Percentiles rank a stretch among this genome's conserved stretches.
Evolutionary conservation across 2,888 invertebrate genomes (phyloP).

Genomic region (Chloroclysta siterata): DNA sequence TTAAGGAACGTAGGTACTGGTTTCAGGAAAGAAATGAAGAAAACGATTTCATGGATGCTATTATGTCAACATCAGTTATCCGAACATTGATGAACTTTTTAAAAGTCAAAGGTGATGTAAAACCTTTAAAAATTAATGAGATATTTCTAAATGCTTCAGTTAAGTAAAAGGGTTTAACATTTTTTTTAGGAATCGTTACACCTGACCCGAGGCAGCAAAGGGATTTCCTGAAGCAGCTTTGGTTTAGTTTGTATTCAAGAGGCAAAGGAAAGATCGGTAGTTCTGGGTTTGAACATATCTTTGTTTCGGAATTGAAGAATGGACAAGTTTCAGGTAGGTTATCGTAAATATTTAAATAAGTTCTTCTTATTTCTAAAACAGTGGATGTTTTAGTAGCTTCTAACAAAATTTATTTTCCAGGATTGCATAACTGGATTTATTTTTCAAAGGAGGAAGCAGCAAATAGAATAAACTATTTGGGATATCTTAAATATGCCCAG

Average conservation of each 20-base stretch:
- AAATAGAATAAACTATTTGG: conserved; percentile 90
- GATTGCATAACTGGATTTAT: conserved; percentile 96
- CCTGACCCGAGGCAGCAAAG: conserved; percentile 89
- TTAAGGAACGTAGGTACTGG: too few species aligned
- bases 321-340: conserved; percentile 86
- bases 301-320: conserved; percentile 93
- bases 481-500: conserved; percentile 89
- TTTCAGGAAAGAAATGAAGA: conserved; percentile 90
- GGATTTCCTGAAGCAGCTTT: conserved; percentile 89
- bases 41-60: conserved; percentile 90
- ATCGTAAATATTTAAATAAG: not conserved
- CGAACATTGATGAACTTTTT: conserved; percentile 88
- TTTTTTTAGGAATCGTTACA: conserved; percentile 82
- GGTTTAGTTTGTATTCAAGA: conserved; percentile 93
- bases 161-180: not conserved
- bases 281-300: conserved; percentile 96
- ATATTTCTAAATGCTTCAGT: too few species aligned
- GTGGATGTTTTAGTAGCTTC: too few species aligned
- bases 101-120: conserved; percentile 81
- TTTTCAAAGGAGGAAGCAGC: conserved; percentile 91
- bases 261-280: conserved; percentile 92
- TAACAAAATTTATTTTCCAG: conserved; percentile 61
- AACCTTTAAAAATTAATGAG: not conserved
- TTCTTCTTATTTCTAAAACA: too few species aligned
- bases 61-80: conserved; percentile 92